phyloP scores from a whole-genome alignment of 2,113 vertebrate genomes.

The Neomonachus schauinslandi region DNA sequence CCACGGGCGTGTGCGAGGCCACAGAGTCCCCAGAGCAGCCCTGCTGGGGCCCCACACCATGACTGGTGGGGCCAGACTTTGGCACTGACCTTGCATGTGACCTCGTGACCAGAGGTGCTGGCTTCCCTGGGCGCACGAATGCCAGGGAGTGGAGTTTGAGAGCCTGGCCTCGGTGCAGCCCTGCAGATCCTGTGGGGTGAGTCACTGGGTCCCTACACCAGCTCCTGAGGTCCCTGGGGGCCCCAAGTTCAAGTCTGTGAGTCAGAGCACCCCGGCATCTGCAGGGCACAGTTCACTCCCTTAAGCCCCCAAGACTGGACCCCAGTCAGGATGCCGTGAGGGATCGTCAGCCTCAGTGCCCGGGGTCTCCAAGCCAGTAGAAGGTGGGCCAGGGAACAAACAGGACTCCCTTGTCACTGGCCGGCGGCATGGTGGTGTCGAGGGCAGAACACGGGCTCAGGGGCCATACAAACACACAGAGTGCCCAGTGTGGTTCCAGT shows the following conservation, averaged over 20 bases:
- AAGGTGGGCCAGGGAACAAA: background rate
- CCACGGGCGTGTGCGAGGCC: accelerated
- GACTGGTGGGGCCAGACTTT: background rate
- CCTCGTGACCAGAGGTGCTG: background rate
- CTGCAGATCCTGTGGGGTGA: background rate
- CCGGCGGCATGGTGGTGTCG: accelerated
- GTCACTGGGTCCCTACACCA: background rate
- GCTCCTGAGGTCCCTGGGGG: background rate
- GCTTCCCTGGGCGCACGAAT: background rate
- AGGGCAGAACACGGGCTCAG: too few species aligned
- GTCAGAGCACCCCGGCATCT: background rate
- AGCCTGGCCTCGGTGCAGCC: background rate
- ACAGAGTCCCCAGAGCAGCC: background rate
- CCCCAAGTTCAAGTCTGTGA: too few species aligned
- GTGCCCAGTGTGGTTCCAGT: accelerated
- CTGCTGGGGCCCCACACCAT: accelerated
- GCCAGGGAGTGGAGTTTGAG: background rate
- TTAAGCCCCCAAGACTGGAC: accelerated
- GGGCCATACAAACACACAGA: background rate
- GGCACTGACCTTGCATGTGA: background rate
- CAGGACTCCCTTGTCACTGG: accelerated
- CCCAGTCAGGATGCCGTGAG: accelerated
- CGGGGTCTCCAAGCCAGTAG: background rate
- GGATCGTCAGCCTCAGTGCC: accelerated
- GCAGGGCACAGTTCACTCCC: background rate